These are phyloP conservation scores for Eugnorisma glareosa DNA, from an alignment of 2,888 invertebrate species.

Conservation along the genomic window DNA sequence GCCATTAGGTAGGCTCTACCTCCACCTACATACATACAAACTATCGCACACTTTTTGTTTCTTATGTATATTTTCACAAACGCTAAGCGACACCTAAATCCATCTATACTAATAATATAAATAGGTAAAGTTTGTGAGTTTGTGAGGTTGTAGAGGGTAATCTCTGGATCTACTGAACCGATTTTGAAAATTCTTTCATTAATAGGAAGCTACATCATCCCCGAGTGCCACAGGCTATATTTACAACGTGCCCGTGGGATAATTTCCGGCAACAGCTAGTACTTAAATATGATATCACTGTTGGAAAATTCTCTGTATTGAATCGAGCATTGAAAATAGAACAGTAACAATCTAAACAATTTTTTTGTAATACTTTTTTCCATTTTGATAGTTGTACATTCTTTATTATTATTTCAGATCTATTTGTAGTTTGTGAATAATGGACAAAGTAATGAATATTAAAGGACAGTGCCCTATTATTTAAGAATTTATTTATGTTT, in stretches of 20 bases:
- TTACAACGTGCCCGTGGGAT: no score
- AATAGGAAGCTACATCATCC: no score
- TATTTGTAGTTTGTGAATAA: no score
- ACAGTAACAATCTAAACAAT: not conserved
- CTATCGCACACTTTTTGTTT: not conserved
- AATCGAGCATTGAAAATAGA: not conserved
- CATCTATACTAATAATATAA: no score
- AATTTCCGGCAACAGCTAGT: no score
- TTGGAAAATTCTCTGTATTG: not conserved
- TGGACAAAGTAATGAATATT: not conserved
- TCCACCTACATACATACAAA: constrained; percentile 18
- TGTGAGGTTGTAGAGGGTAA: no score
- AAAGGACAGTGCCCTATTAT: not conserved
- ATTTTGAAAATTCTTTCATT: no score
- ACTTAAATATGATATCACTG: no score
- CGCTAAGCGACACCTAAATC: not conserved
- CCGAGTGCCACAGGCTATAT: no score
- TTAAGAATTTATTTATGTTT: not conserved
- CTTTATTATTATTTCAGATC: not conserved
- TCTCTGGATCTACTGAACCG: no score
- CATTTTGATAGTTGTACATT: not conserved
- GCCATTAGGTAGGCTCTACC: constrained; percentile 2
- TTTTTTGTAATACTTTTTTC: not conserved
- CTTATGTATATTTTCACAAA: not conserved
- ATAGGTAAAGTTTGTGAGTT: no score